These are phyloP conservation scores for Patella vulgata DNA, from an alignment of 1,140 invertebrate genomes.

Conservation along the genomic window DNA sequence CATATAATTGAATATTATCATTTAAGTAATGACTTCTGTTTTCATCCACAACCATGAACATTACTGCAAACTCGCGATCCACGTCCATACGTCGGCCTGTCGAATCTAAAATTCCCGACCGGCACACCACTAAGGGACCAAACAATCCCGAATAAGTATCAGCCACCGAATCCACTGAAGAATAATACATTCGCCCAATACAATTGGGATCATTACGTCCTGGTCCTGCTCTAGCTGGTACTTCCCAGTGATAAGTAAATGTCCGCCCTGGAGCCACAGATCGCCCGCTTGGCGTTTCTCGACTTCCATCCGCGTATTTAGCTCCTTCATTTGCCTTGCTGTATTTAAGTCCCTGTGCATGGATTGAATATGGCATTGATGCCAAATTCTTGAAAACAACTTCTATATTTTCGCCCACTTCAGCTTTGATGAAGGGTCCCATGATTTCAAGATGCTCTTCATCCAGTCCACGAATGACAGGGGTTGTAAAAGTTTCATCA, in stretches of 20 bases:
- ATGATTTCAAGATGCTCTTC: constrained; percentile 48
- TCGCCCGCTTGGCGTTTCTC: constrained; percentile 1
- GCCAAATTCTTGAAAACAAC: constrained; percentile 43
- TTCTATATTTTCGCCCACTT: constrained; percentile 50
- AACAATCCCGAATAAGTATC: constrained; percentile 51
- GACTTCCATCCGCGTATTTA: constrained; percentile 13
- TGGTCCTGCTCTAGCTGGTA: constrained; percentile 40
- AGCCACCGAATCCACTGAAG: constrained; percentile 39
- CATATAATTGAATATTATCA: constrained; percentile 43
- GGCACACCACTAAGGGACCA: constrained; percentile 52
- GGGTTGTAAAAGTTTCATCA: constrained; percentile 40
- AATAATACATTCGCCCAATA: constrained; percentile 54
- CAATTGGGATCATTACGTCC: constrained; percentile 42
- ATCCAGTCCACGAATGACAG: constrained; percentile 7
- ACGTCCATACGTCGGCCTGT: constrained; percentile 23
- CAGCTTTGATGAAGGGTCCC: constrained; percentile 52
- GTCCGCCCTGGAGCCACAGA: constrained; percentile 16
- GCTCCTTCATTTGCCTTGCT: constrained; percentile 36
- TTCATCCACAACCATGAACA: constrained; percentile 52
- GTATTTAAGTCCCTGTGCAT: constrained; percentile 35
- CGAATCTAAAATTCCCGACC: constrained; percentile 33
- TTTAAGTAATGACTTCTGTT: constrained; percentile 52
- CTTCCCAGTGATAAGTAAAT: constrained; percentile 47
- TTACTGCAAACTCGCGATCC: constrained; percentile 48
- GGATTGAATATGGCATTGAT: constrained; percentile 32